Percentiles rank a stretch among this genome's conserved stretches.
Evolutionary conservation across 1,140 invertebrate genomes (phyloP).

Genomic region (Coptotermes formosanus): DNA sequence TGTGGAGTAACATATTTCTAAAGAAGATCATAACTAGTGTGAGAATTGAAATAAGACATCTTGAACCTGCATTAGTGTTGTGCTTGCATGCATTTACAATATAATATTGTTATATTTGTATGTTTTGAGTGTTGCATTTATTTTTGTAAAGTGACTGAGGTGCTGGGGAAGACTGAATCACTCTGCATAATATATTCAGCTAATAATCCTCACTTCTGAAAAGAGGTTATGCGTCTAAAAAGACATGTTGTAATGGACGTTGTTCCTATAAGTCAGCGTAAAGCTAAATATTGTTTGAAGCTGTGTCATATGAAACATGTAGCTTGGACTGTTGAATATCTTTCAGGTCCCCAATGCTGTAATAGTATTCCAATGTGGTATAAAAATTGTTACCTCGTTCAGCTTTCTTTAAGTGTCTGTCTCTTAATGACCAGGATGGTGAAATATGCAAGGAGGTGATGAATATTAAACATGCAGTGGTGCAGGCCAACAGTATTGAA

Average conservation of each 20-base stretch:
- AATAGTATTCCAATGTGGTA: background rate
- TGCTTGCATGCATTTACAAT: background rate
- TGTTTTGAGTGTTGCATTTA: background rate
- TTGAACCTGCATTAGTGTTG: background rate
- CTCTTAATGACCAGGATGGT: background rate
- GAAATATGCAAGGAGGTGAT: background rate
- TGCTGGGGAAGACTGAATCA: background rate
- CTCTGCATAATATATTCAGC: background rate
- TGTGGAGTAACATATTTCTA: background rate
- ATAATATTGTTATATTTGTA: background rate
- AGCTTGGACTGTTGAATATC: background rate
- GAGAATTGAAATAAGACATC: background rate
- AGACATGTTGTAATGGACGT: background rate
- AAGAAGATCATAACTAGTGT: background rate
- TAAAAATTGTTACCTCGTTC: background rate
- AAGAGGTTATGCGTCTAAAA: background rate
- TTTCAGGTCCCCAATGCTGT: background rate
- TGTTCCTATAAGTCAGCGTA: background rate
- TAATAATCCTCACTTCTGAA: constrained; percentile 7
- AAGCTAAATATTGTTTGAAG: background rate
- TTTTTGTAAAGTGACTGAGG: background rate
- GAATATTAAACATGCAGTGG: background rate
- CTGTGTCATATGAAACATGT: background rate
- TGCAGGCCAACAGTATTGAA: background rate
- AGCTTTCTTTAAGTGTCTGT: background rate